Evolutionary conservation across 2,888 invertebrate genomes (phyloP).

Genomic region (Rhogogaster chlorosoma): DNA sequence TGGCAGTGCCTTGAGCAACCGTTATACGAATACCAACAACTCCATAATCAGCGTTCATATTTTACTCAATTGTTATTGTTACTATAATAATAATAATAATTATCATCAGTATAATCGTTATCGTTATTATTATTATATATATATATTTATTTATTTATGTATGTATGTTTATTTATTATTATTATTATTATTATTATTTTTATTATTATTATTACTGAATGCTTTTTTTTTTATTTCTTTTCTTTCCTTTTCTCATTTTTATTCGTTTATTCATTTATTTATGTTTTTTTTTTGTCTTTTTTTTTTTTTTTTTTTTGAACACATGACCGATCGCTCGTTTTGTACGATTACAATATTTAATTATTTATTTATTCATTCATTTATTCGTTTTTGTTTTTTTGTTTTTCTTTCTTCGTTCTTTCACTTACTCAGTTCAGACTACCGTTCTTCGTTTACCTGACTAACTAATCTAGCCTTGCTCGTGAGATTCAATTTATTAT

Average conservation of each 20-base stretch:
- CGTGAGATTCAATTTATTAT: conserved; percentile 61
- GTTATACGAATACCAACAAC: conserved; percentile 69
- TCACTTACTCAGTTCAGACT: conserved; percentile 21
- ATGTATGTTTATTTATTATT: not conserved
- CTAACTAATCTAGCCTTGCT: conserved; percentile 76
- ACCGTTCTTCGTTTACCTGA: conserved; percentile 58
- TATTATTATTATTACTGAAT: conserved; percentile 16
- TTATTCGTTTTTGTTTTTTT: conserved; percentile 37
- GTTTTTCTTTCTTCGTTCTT: conserved; percentile 19
- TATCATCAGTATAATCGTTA: conserved; percentile 23
- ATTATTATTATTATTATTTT: not conserved
- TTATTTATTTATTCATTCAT: conserved; percentile 54
- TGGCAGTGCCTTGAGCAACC: conserved; percentile 78
- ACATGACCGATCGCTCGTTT: conserved; percentile 76
- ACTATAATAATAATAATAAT: conserved; percentile 14
- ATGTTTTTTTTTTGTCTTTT: conserved; percentile 51
- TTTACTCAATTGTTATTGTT: not conserved
- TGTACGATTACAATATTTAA: conserved; percentile 73
- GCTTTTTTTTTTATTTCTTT: not conserved
- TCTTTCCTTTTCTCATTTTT: not conserved
- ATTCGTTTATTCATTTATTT: conserved; percentile 19
- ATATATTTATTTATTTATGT: not conserved
- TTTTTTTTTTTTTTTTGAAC: conserved; percentile 66
- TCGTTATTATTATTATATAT: conserved; percentile 20
- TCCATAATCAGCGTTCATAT: conserved; percentile 38